Evolutionary conservation across 2,888 invertebrate genomes (phyloP).

Genomic region (Acanthosepion lycidas): DNA sequence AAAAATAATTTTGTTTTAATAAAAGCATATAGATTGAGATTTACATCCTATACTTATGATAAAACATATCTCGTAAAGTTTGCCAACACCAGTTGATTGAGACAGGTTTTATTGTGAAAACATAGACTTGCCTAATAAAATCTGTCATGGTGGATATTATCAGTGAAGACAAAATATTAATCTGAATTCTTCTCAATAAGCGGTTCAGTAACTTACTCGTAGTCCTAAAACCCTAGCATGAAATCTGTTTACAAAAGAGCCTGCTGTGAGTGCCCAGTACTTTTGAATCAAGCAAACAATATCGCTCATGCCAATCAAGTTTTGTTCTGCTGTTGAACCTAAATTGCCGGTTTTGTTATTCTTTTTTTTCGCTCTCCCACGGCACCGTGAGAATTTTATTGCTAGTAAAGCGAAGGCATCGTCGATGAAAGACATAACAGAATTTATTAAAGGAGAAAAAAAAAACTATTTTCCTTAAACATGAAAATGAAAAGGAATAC

Average conservation of each 20-base stretch:
- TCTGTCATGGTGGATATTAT: too few species aligned
- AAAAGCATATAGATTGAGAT: too few species aligned
- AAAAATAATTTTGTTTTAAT: too few species aligned
- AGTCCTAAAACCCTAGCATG: neutral
- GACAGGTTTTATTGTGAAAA: too few species aligned
- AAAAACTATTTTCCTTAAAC: neutral
- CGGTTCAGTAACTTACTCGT: neutral
- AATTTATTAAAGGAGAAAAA: neutral
- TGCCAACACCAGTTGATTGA: too few species aligned
- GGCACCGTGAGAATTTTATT: neutral
- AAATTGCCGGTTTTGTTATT: neutral
- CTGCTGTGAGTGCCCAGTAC: neutral
- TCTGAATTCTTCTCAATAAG: too few species aligned
- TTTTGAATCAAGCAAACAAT: neutral
- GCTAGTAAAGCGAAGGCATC: neutral
- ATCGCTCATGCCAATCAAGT: neutral
- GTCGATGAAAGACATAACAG: neutral
- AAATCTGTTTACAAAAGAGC: neutral
- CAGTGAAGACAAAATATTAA: too few species aligned
- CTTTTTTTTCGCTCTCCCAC: neutral
- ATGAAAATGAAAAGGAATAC: neutral
- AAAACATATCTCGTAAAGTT: too few species aligned
- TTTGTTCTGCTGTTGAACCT: neutral
- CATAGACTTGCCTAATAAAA: too few species aligned
- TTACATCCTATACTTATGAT: too few species aligned